Conservation (phyloP, 2,113 vertebrate species). For the Turdus rufiventris region DNA sequence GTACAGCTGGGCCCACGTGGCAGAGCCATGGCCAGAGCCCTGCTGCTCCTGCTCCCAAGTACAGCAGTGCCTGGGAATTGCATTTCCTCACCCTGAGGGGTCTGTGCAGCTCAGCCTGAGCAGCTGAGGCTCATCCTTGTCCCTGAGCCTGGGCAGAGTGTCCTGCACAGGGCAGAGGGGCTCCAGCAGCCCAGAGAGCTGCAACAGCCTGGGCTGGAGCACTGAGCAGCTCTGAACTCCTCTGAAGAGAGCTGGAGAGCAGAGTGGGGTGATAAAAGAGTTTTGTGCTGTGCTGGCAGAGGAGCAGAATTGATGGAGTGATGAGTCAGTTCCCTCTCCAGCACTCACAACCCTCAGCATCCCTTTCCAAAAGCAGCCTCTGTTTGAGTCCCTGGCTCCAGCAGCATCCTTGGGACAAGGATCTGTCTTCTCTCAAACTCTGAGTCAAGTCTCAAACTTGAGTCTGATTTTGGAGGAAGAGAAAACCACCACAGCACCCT, state of each 20-base stretch:
- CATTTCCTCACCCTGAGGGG: not conserved
- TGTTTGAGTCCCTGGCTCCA: not conserved
- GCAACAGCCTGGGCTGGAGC: not conserved
- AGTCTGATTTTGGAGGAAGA: not conserved
- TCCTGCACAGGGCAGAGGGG: not conserved
- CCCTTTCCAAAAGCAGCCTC: conserved; percentile 20
- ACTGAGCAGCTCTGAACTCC: not conserved
- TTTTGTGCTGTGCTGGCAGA: conserved; percentile 37
- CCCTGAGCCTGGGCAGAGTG: not conserved
- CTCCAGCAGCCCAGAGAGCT: not conserved
- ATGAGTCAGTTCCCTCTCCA: conserved; percentile 39
- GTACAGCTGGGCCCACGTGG: not conserved
- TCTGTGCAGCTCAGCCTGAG: not conserved
- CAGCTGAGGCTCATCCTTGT: not conserved
- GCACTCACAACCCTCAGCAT: not conserved
- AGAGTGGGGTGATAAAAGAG: conserved; percentile 8
- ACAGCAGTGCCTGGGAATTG: no score
- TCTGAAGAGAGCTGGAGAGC: not conserved
- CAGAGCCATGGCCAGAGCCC: not conserved
- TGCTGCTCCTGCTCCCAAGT: not conserved
- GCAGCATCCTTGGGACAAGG: not conserved
- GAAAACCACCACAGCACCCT: not conserved
- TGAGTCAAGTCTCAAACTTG: no score
- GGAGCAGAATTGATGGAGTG: conserved; percentile 22
- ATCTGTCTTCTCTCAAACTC: conserved; percentile 15